Conservation (phyloP, 35 echinoderm and acorn worm genomes). For the Ophiothrix spiculata region DNA sequence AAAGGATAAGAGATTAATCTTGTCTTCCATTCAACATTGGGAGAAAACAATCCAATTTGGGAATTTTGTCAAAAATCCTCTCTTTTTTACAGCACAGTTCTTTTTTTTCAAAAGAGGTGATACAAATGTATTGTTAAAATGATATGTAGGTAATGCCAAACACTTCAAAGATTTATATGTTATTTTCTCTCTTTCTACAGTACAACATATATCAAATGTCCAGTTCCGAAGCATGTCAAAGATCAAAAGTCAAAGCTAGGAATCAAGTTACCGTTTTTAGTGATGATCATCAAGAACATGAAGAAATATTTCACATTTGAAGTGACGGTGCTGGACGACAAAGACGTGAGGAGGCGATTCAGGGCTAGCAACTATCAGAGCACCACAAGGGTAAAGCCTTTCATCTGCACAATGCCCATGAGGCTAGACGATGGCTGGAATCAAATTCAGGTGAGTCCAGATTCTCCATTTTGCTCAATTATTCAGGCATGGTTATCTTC, state of each 20-base stretch:
- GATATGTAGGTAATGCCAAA: no score
- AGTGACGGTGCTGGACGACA: slow-evolving; percentile 97
- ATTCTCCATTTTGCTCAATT: no score
- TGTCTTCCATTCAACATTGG: no score
- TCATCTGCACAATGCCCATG: slow-evolving; percentile 99
- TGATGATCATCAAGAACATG: slow-evolving; percentile 99
- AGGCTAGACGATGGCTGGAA: slow-evolving; percentile 99
- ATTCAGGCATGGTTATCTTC: no score
- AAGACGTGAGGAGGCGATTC: slow-evolving; percentile 93
- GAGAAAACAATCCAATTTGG: no score
- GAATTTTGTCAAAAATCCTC: no score
- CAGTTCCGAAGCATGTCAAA: slow-evolving; percentile 23
- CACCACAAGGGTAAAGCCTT: slow-evolving; percentile 96
- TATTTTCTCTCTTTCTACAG: no score
- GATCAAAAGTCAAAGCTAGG: slow-evolving; percentile 80
- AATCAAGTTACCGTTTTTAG: slow-evolving; percentile 93
- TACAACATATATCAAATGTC: slow-evolving; percentile 93
- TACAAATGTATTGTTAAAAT: no score
- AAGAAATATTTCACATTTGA: slow-evolving; percentile 99
- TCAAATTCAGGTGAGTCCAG: slow-evolving; percentile 93
- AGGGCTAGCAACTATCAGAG: slow-evolving; percentile 99
- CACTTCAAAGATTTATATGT: no score
- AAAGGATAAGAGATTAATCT: no score
- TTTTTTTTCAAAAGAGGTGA: no score
- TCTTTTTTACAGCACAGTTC: no score